These are phyloP conservation scores for Epirrita christyi DNA, from an alignment of 2,888 invertebrate species.

Conservation along the genomic window DNA sequence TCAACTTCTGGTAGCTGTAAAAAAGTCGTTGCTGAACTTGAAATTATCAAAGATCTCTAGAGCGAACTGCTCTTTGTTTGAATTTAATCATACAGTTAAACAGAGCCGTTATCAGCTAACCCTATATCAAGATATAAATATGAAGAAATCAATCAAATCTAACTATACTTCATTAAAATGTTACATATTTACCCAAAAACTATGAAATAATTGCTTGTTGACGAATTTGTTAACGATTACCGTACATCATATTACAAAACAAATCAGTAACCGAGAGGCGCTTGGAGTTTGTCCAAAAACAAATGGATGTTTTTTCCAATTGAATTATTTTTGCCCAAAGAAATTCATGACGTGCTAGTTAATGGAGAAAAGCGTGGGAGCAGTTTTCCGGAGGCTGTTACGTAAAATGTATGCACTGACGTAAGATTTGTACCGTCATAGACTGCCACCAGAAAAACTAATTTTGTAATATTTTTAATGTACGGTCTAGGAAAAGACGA, in stretches of 20 bases:
- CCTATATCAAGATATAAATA: background rate
- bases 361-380: constrained; percentile 36
- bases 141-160: constrained; percentile 1
- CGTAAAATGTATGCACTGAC: constrained; percentile 34
- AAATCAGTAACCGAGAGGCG: constrained; percentile 42
- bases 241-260: constrained; percentile 37
- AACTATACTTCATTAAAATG: constrained; percentile 8
- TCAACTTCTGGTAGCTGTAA: constrained; percentile 92
- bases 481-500: background rate
- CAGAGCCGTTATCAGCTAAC: no score
- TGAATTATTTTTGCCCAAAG: constrained; percentile 54
- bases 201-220: no score
- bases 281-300: constrained; percentile 57
- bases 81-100: no score
- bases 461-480: background rate
- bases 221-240: constrained; percentile 29
- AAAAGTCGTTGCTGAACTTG: background rate
- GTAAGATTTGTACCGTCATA: constrained; percentile 15
- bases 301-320: constrained; percentile 53
- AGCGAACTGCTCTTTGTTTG: no score
- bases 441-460: background rate
- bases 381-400: constrained; percentile 32
- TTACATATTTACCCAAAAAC: constrained; percentile 1
- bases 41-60: no score
- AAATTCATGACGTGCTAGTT: constrained; percentile 41